These are phyloP conservation scores for Zeuzera pyrina DNA, from an alignment of 2,888 invertebrate species.

Conservation along the genomic window DNA sequence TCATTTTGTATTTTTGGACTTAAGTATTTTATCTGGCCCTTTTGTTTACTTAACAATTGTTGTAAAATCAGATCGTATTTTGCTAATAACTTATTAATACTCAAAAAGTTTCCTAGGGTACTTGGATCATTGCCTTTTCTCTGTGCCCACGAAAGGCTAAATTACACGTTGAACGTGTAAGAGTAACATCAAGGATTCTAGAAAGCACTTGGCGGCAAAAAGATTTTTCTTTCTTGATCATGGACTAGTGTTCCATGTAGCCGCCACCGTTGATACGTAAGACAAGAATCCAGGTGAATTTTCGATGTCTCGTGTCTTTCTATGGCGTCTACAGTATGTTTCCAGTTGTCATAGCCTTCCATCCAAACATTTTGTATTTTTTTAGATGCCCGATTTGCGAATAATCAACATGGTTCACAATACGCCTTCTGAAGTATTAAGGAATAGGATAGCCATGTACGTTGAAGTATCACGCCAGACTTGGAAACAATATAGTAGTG, in stretches of 20 bases:
- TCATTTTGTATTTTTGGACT: conserved; percentile 15
- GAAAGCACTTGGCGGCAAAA: conserved; percentile 10
- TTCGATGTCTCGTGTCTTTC: conserved; percentile 17
- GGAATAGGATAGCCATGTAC: conserved; percentile 8
- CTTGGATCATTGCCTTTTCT: conserved; percentile 11
- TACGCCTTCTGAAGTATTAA: conserved; percentile 14
- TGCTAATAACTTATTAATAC: conserved; percentile 11
- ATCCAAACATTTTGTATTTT: conserved; percentile 15
- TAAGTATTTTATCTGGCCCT: conserved; percentile 14
- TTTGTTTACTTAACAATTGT: conserved; percentile 11
- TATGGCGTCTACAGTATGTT: conserved; percentile 14
- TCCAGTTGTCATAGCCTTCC: conserved; percentile 10
- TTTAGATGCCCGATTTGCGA: conserved; percentile 15
- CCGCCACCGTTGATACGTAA: conserved; percentile 11
- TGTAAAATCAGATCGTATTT: conserved; percentile 10
- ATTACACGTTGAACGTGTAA: conserved; percentile 14
- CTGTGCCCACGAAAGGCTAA: conserved; percentile 15
- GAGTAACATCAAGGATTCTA: conserved; percentile 12
- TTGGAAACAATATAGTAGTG: conserved; percentile 7
- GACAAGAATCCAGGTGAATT: conserved; percentile 10
- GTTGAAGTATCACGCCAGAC: conserved; percentile 9
- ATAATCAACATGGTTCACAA: conserved; percentile 12
- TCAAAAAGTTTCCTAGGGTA: conserved; percentile 13
- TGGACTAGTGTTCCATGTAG: conserved; percentile 6
- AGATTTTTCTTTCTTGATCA: no score